phyloP scores from a whole-genome alignment of 2,113 vertebrate genomes.

The Neotoma lepida region DNA sequence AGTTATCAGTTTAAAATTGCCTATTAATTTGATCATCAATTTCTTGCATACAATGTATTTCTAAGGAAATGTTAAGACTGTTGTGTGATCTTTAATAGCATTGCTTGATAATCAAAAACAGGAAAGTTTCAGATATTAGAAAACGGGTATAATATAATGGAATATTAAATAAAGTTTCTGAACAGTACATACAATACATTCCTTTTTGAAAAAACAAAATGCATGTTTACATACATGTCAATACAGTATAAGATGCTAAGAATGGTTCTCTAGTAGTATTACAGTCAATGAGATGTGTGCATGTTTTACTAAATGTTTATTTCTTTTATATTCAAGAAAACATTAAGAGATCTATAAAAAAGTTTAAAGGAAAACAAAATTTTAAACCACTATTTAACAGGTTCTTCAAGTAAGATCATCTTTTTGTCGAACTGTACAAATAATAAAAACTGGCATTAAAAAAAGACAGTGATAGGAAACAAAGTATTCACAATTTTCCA shows the following conservation, averaged over 20 bases:
- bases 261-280: slow-evolving; percentile 42
- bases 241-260: neutral
- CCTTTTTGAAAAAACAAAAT: slow-evolving; percentile 23
- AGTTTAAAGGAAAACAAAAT: slow-evolving; percentile 53
- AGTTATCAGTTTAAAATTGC: neutral
- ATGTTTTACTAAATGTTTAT: slow-evolving; percentile 46
- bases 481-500: slow-evolving; percentile 46
- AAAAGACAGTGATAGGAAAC: slow-evolving; percentile 22
- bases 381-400: slow-evolving; percentile 43
- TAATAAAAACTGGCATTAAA: slow-evolving; percentile 36
- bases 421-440: slow-evolving; percentile 48
- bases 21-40: neutral
- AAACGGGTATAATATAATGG: slow-evolving; percentile 44
- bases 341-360: slow-evolving; percentile 54
- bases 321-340: slow-evolving; percentile 39
- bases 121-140: neutral
- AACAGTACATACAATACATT: slow-evolving; percentile 7
- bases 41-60: neutral
- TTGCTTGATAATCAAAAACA: neutral
- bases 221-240: slow-evolving; percentile 19
- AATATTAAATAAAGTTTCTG: slow-evolving; percentile 44
- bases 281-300: slow-evolving; percentile 22
- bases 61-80: neutral
- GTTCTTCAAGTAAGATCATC: neutral
- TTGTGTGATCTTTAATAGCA: neutral